Conservation (phyloP, 2,888 invertebrate genomes). For the Nebria brevicollis region DNA sequence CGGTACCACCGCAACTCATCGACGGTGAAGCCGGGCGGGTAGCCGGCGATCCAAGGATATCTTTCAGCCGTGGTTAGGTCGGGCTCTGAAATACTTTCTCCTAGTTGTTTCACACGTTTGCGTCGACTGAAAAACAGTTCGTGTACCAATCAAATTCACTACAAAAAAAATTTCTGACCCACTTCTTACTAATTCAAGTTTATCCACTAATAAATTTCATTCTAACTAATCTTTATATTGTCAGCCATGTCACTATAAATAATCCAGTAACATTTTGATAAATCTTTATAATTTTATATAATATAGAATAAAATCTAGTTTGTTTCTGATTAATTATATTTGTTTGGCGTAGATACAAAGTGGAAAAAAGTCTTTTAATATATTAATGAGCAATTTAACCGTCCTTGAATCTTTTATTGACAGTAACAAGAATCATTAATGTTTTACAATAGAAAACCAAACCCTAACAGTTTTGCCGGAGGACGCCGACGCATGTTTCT, state of each 20-base stretch:
- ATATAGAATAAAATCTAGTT: too few relatives aligned
- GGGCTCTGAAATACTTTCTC: slow-evolving; percentile 50
- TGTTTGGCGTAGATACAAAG: not conserved
- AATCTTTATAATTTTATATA: not conserved
- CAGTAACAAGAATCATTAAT: not conserved
- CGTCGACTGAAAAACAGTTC: slow-evolving; percentile 25
- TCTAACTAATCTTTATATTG: not conserved
- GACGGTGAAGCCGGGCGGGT: slow-evolving; percentile 66
- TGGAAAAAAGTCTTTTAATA: not conserved
- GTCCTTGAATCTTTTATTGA: not conserved
- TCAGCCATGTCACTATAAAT: not conserved
- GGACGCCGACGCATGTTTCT: not conserved
- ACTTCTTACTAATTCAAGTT: not conserved
- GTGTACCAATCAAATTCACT: slow-evolving; percentile 8
- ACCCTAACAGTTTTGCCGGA: not conserved
- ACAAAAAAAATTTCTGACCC: not conserved
- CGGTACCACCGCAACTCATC: slow-evolving; percentile 66
- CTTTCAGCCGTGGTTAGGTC: slow-evolving; percentile 53
- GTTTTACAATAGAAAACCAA: not conserved
- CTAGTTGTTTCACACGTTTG: not conserved
- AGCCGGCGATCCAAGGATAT: slow-evolving; percentile 53
- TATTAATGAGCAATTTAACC: not conserved
- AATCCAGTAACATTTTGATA: not conserved
- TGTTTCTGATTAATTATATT: not conserved
- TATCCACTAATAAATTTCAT: not conserved